phyloP scores from a whole-genome alignment of 92 coral and sea anemone genomes.

The Heteractis magnifica region DNA sequence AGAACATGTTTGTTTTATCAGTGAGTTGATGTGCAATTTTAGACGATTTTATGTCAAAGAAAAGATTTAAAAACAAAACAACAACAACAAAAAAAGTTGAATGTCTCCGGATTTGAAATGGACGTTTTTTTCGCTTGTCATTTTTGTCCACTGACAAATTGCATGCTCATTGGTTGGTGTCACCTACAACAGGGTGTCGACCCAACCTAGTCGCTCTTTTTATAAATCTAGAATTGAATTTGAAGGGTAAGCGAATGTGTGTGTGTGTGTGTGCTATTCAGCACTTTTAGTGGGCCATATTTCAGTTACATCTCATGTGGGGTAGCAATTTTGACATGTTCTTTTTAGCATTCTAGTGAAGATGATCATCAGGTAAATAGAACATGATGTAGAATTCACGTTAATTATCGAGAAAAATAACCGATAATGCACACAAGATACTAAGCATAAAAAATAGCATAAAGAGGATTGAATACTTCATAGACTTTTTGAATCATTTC shows the following conservation, averaged over 20 bases:
- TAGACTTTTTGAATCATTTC: background rate
- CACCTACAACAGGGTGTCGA: background rate
- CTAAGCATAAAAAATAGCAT: background rate
- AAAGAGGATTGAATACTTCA: background rate
- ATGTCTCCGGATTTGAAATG: too few species aligned
- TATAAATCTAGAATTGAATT: background rate
- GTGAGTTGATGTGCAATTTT: background rate
- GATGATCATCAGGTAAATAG: background rate
- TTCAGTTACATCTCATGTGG: background rate
- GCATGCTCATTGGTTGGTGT: conserved; percentile 10
- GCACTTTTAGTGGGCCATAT: background rate
- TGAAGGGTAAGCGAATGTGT: background rate
- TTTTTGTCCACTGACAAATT: conserved; percentile 1
- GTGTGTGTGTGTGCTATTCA: background rate
- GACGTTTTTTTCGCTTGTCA: conserved; percentile 4
- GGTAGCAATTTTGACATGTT: background rate
- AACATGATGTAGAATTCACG: background rate
- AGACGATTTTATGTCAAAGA: background rate
- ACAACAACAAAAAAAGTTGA: background rate
- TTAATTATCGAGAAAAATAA: background rate
- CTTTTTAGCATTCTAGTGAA: background rate
- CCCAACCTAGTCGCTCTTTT: too few species aligned
- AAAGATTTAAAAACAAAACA: background rate
- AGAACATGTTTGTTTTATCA: background rate
- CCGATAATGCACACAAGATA: background rate